Percentiles rank a stretch among this genome's conserved stretches.
phyloP scores from a whole-genome alignment of 2,113 vertebrate species.

The Centropristis striata region DNA sequence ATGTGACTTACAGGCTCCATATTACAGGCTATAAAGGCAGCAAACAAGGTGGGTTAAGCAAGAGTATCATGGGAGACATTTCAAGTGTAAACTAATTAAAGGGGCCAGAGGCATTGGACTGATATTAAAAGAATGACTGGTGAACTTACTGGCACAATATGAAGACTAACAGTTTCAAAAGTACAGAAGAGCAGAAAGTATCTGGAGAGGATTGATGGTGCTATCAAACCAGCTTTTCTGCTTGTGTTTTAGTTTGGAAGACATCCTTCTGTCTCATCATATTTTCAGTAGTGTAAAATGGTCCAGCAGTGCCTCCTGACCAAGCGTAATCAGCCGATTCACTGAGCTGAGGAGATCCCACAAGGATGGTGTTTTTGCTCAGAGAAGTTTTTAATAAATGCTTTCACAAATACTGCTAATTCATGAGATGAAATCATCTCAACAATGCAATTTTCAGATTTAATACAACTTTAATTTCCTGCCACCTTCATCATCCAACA shows the following conservation, averaged over 20 bases:
- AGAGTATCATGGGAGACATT: not conserved
- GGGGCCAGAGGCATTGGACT: not conserved
- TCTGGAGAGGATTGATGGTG: slow-evolving; percentile 7
- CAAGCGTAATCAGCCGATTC: slow-evolving; percentile 3
- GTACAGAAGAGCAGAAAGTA: not conserved
- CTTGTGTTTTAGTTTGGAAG: slow-evolving; percentile 1
- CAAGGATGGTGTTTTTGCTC: not conserved
- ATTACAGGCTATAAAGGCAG: slow-evolving; percentile 14
- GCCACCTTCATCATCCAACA: slow-evolving; percentile 3
- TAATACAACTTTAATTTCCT: not conserved
- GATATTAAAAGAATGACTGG: not conserved
- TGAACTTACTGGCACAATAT: slow-evolving; percentile 1
- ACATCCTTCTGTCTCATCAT: not conserved
- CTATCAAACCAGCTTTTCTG: slow-evolving; percentile 10
- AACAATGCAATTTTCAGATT: slow-evolving; percentile 16
- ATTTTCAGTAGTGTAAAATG: slow-evolving; percentile 1
- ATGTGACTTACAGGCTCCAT: not conserved
- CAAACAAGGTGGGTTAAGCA: slow-evolving; percentile 8
- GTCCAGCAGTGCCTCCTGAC: not conserved
- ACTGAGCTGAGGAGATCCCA: not conserved
- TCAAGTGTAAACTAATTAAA: slow-evolving; percentile 9
- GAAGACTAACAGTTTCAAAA: slow-evolving; percentile 3
- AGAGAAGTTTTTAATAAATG: not conserved
- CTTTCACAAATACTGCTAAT: not conserved
- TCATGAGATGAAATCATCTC: slow-evolving; percentile 5